Conservation (phyloP, 2,797 vertebrate genomes). For the Hippoglossus hippoglossus region DNA sequence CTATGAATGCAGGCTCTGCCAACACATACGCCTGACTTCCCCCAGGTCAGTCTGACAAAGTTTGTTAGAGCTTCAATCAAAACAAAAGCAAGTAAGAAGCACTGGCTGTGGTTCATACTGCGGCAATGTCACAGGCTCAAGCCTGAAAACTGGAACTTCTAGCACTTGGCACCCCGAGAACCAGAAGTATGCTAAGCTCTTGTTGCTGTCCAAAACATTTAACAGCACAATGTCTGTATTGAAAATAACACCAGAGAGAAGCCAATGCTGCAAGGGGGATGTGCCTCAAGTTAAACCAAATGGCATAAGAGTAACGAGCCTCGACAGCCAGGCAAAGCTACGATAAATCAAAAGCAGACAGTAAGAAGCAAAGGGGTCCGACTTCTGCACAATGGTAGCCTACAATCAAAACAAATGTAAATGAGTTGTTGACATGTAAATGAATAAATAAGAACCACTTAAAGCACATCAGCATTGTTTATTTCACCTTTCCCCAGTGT, state of each 20-base stretch:
- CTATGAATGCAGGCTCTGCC: conserved; percentile 21
- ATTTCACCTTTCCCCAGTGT: conserved; percentile 5
- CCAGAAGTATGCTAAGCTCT: conserved; percentile 26
- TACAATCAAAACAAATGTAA: conserved; percentile 30
- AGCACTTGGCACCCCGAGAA: conserved; percentile 12
- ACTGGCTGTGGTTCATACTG: conserved; percentile 10
- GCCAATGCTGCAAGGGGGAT: conserved; percentile 17
- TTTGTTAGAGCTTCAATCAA: conserved; percentile 17
- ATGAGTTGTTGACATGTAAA: conserved; percentile 10
- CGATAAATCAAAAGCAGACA: conserved; percentile 25
- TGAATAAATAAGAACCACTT: not conserved
- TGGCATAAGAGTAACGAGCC: conserved; percentile 24
- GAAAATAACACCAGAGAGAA: conserved; percentile 32
- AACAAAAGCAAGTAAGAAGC: conserved; percentile 19
- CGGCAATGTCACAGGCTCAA: conserved; percentile 9
- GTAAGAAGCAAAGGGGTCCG: conserved; percentile 6
- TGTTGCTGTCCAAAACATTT: conserved; percentile 30
- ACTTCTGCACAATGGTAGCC: conserved; percentile 29
- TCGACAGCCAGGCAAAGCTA: conserved; percentile 15
- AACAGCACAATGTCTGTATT: conserved; percentile 17
- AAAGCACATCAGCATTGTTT: conserved; percentile 7
- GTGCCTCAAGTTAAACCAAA: conserved; percentile 31
- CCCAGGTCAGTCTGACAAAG: conserved; percentile 5
- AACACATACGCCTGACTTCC: conserved; percentile 14
- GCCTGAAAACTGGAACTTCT: conserved; percentile 15